Conservation (phyloP, 2,113 vertebrate species). For the Ochotona princeps region DNA sequence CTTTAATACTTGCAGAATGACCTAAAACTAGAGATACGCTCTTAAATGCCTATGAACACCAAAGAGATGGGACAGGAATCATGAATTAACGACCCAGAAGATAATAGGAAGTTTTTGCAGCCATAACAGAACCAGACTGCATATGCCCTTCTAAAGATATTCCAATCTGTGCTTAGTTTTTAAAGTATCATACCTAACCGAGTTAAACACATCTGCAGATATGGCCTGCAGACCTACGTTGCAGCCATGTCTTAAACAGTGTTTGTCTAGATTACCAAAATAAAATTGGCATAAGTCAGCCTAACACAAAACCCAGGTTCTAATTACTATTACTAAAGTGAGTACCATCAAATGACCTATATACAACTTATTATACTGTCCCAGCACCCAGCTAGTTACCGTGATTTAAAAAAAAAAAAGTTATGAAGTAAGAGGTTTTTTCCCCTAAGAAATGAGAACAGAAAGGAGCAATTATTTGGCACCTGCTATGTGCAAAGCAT, state of each 20-base stretch:
- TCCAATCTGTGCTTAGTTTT: not conserved
- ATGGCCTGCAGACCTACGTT: not conserved
- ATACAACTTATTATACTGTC: conserved; percentile 26
- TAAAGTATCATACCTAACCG: not conserved
- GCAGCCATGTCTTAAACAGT: not conserved
- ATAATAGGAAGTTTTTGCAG: not conserved
- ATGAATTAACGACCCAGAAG: not conserved
- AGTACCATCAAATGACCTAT: not conserved
- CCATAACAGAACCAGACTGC: not conserved
- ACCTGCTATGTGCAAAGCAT: conserved; percentile 4
- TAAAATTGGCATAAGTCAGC: not conserved
- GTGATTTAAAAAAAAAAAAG: conserved; percentile 34
- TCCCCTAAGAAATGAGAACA: not conserved
- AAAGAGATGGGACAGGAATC: not conserved
- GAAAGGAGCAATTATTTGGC: conserved; percentile 34
- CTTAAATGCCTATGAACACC: not conserved
- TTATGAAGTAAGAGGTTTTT: not conserved
- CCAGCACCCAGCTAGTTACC: not conserved
- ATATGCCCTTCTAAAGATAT: not conserved
- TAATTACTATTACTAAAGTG: conserved; percentile 18
- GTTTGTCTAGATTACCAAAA: not conserved
- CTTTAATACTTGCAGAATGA: conserved; percentile 3
- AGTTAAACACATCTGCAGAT: not conserved
- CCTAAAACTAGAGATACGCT: not conserved
- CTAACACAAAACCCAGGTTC: not conserved